Evolutionary conservation across 2,888 invertebrate species (phyloP), one percentile per base, ranked within the genome.

Genomic region (Diplolepis rosae): DNA sequence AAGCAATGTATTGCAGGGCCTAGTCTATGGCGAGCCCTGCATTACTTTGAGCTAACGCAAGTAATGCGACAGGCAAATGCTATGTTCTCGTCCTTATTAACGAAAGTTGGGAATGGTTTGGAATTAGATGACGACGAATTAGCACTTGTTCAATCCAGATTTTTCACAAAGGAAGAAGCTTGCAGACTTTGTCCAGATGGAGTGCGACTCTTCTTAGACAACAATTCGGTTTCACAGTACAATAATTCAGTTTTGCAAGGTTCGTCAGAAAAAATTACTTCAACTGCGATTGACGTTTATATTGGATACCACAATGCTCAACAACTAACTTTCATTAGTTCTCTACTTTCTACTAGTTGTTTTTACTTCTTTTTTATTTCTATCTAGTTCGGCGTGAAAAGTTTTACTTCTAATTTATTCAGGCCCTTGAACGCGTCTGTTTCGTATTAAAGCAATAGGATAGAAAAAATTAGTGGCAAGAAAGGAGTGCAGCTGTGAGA

Each of bases 21-120:
- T 15, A 50, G 75, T 18, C 75, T 86, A 35, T 88, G 86, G 87
- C 82, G 78, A 54, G 71, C 70, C 42, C 69, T 87, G 1, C 75
- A 85, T 68, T 86, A 80, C 78, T 87, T 77, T 72, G 76, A 80
- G 75, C 69, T 87, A 15, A 77, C 66, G 4, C 69, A 85, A 79
- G 83, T 86, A 5, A 84, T 87, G 75, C 78, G 85, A 70, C 87
- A 88, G 81, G 70, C 79, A 32, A 81, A 87, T 71, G 78, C 70
- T 71, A 42, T n/a, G 69, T 88, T 86, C 79, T 82, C 86, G 13
- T 71, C 69, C 9, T 79, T 84, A 65, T 77, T 85, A 0, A 84
- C 83, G 39, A 84, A 85, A 81, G 82, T 84, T 70, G 84, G 83
- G 6, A 76, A 82, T 77, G 83, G 81, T 66, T 66, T 73, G 7